phyloP scores from a whole-genome alignment of 2,888 invertebrate species.

The Caprella mutica region DNA sequence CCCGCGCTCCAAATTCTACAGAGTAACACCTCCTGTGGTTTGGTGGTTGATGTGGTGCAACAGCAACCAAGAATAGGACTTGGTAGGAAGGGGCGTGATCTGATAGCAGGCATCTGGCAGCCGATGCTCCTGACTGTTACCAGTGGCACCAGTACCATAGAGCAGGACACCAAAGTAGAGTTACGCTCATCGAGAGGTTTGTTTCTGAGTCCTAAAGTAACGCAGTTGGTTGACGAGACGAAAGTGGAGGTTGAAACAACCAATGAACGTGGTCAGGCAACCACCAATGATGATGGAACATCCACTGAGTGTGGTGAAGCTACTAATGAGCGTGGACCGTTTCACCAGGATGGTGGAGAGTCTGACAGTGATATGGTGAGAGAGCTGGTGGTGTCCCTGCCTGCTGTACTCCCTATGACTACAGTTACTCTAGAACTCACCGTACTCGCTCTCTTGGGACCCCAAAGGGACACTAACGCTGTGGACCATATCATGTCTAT shows the following conservation, averaged over 20 bases:
- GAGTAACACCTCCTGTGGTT: no score
- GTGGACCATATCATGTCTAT: conserved; percentile 55
- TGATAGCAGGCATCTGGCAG: conserved; percentile 49
- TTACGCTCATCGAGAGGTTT: conserved; percentile 59
- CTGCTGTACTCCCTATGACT: conserved; percentile 54
- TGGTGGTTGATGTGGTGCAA: conserved; percentile 27
- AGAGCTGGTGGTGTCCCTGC: conserved; percentile 49
- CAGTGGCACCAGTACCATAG: conserved; percentile 64
- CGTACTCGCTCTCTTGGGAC: conserved; percentile 59
- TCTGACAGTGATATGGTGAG: conserved; percentile 40
- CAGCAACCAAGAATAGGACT: conserved; percentile 37
- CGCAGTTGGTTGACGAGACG: not conserved
- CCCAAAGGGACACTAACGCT: conserved; percentile 55
- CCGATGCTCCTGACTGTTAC: conserved; percentile 44
- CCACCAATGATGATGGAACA: not conserved
- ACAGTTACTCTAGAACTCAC: conserved; percentile 52
- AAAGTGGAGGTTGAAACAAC: not conserved
- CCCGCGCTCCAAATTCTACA: no score
- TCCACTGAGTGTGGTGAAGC: conserved; percentile 46
- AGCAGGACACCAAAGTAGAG: conserved; percentile 51
- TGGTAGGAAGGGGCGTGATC: conserved; percentile 52
- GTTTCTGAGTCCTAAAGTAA: conserved; percentile 23
- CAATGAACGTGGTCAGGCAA: not conserved
- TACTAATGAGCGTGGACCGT: conserved; percentile 38
- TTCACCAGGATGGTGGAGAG: conserved; percentile 38